Percentiles rank a stretch among this genome's conserved stretches.
These are phyloP conservation scores for Bos javanicus DNA, from an alignment of 2,113 vertebrate species.

Conservation along the genomic window DNA sequence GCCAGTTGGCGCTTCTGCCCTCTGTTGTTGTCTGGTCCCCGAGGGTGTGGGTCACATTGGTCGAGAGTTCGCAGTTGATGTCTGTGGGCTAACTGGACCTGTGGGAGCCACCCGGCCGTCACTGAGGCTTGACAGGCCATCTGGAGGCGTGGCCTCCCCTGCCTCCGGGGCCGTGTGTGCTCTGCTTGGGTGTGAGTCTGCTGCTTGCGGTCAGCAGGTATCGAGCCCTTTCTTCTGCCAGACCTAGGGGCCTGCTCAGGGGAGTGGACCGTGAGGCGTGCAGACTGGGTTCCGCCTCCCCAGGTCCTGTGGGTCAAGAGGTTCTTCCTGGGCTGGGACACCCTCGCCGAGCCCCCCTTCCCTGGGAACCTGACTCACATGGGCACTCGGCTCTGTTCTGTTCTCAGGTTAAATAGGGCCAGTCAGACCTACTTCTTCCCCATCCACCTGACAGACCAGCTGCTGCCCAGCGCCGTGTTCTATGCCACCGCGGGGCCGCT, in stretches of 20 bases:
- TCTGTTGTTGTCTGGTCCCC: fast-evolving
- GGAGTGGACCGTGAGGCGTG: fast-evolving
- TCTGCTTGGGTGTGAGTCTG: not conserved
- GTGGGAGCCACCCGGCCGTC: fast-evolving
- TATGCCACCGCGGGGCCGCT: constrained; percentile 97
- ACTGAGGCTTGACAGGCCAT: not conserved
- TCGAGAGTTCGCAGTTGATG: not conserved
- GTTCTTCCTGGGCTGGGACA: not conserved
- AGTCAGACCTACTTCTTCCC: constrained; percentile 99
- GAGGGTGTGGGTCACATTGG: no score
- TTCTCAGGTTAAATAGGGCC: constrained; percentile 92
- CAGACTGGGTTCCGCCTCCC: fast-evolving
- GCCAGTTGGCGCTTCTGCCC: not conserved
- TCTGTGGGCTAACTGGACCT: not conserved
- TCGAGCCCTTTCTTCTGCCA: not conserved
- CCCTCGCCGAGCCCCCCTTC: not conserved
- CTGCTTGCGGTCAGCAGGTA: not conserved
- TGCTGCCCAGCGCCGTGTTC: constrained; percentile 96
- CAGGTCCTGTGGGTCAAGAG: fast-evolving
- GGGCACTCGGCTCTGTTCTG: not conserved
- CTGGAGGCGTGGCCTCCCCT: not conserved
- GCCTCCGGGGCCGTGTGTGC: not conserved
- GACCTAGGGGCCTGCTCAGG: not conserved
- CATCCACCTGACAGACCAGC: constrained; percentile 96
- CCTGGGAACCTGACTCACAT: not conserved